A percentile compares a stretch with the other conserved stretches of the same genome.
These are phyloP conservation scores for Hippocampus comes DNA, from an alignment of 2,113 vertebrate species.

Conservation along the genomic window DNA sequence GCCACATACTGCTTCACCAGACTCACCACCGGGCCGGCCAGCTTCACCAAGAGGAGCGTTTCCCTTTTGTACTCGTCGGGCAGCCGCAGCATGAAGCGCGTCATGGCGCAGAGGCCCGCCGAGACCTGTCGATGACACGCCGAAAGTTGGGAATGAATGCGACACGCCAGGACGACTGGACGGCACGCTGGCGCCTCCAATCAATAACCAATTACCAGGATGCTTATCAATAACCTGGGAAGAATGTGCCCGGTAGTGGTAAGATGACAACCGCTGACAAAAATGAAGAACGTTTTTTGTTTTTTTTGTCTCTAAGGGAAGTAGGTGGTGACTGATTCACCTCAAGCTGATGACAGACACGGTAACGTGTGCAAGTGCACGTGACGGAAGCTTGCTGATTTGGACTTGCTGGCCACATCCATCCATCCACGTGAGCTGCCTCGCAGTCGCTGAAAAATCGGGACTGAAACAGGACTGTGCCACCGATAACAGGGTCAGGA, in stretches of 20 bases:
- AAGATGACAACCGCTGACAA: no score
- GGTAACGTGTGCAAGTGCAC: not conserved
- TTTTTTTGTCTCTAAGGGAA: not conserved
- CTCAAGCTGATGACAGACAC: no score
- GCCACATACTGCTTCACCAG: not conserved
- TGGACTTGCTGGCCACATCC: constrained; percentile 35
- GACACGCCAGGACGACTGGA: not conserved
- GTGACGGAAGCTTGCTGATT: no score
- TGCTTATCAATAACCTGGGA: constrained; percentile 51
- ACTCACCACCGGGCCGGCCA: constrained; percentile 67
- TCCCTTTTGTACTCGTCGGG: constrained; percentile 61
- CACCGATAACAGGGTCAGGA: no score
- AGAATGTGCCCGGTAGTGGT: constrained; percentile 9
- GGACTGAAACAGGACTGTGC: no score
- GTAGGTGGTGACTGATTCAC: not conserved
- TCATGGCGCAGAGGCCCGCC: constrained; percentile 24
- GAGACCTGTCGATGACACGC: not conserved
- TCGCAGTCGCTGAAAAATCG: no score
- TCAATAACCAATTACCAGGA: constrained; percentile 57
- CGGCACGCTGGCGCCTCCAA: constrained; percentile 14
- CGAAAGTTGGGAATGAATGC: constrained; percentile 4
- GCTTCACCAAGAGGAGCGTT: constrained; percentile 51
- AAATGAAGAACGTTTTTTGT: not conserved
- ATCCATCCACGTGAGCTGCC: no score
- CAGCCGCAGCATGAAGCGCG: constrained; percentile 51